Conservation (phyloP, 2,888 invertebrate species). For the Nomada hirtipes region DNA sequence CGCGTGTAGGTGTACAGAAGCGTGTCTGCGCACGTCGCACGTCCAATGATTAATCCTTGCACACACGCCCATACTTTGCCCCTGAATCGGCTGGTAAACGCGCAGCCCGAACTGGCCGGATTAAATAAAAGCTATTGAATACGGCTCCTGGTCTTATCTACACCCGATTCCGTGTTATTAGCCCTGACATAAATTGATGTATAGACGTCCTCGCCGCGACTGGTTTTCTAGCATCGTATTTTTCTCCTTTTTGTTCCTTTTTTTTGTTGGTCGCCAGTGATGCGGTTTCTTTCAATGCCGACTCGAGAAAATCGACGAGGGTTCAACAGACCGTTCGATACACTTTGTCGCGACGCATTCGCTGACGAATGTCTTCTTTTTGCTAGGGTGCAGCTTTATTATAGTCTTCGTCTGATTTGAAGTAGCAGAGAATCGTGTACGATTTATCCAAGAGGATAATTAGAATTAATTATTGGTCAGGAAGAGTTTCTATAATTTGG, state of each 20-base stretch:
- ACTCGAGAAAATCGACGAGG: background rate
- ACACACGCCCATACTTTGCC: conserved; percentile 73
- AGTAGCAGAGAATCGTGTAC: too few relatives aligned
- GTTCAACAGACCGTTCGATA: background rate
- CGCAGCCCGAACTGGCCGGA: conserved; percentile 52
- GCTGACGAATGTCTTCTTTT: background rate
- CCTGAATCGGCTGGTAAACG: conserved; percentile 72
- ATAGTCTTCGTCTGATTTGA: too few relatives aligned
- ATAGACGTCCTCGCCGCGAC: conserved; percentile 29
- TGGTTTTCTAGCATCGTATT: conserved; percentile 9
- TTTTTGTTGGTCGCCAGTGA: too few relatives aligned
- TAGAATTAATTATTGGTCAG: too few relatives aligned
- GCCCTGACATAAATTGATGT: conserved; percentile 58
- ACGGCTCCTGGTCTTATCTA: conserved; percentile 70
- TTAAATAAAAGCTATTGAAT: conserved; percentile 70
- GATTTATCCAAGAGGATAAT: too few relatives aligned
- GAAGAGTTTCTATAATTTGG: too few relatives aligned
- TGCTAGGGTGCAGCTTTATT: background rate
- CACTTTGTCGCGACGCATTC: background rate
- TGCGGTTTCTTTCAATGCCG: background rate
- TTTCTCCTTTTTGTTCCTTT: background rate
- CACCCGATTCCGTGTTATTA: conserved; percentile 64
- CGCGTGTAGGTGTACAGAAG: conserved; percentile 31
- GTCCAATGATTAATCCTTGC: conserved; percentile 68
- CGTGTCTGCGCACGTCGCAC: conserved; percentile 38